These are phyloP conservation scores for Rhinatrema bivittatum DNA, from an alignment of 2,797 vertebrate genomes.

Conservation along the genomic window DNA sequence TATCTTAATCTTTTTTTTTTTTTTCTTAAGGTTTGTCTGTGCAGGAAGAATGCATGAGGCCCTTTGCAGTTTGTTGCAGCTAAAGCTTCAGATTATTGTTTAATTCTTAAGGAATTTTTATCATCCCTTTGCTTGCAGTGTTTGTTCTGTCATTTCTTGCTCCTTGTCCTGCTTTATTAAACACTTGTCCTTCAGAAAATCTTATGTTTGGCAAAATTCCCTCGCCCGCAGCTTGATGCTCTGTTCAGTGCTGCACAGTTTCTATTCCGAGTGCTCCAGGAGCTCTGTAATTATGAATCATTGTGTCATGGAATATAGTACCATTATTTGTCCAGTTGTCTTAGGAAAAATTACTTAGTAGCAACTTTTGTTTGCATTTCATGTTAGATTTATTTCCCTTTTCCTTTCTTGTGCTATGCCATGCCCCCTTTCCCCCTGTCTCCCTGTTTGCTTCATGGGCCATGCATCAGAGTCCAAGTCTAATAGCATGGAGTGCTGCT, in stretches of 20 bases:
- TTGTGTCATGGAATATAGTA: no score
- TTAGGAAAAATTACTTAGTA: no score
- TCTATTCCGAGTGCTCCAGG: no score
- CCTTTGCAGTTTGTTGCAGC: conserved; percentile 16
- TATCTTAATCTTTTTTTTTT: no score
- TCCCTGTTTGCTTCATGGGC: neutral
- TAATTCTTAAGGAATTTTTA: conserved; percentile 14
- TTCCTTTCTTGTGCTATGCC: no score
- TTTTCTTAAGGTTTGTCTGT: conserved; percentile 37
- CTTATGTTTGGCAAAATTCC: neutral
- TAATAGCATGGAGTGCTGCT: conserved; percentile 1
- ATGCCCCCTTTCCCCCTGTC: no score
- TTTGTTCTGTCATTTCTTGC: conserved; percentile 15
- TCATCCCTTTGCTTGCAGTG: conserved; percentile 5
- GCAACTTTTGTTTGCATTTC: neutral
- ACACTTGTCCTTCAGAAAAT: conserved; percentile 8
- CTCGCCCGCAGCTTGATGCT: neutral
- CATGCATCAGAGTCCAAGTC: neutral
- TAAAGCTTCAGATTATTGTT: conserved; percentile 24
- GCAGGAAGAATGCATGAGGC: conserved; percentile 38
- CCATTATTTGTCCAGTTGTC: no score
- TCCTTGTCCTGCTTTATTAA: conserved; percentile 9
- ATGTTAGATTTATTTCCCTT: conserved; percentile 14
- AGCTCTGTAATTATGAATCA: no score
- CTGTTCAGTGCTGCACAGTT: no score